Evolutionary conservation across 2,797 vertebrate genomes (phyloP).

Genomic region (Sebastes matsubarae): DNA sequence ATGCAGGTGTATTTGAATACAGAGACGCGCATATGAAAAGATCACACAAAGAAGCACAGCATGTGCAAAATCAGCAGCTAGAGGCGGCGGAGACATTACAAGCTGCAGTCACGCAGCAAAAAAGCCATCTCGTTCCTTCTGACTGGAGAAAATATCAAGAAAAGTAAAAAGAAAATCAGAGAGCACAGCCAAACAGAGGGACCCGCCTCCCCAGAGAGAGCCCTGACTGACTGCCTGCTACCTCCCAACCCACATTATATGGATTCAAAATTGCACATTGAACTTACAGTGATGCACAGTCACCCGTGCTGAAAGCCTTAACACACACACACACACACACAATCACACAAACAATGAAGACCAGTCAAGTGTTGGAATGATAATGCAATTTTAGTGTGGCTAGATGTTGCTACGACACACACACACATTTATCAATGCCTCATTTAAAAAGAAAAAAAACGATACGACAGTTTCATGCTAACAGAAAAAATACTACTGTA

Average conservation of each 20-base stretch:
- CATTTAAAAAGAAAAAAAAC: background rate
- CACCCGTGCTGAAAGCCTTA: background rate
- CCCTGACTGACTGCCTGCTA: constrained; percentile 36
- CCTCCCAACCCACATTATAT: background rate
- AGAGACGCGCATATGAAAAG: constrained; percentile 1
- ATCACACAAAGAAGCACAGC: constrained; percentile 43
- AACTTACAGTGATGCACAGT: background rate
- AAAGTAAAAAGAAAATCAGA: constrained; percentile 48
- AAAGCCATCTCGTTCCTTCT: constrained; percentile 44
- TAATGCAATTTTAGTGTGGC: no score
- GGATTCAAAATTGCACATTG: background rate
- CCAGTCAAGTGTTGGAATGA: constrained; percentile 8
- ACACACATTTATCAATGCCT: background rate
- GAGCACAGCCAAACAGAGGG: constrained; percentile 39
- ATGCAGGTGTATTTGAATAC: constrained; percentile 28
- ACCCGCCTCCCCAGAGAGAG: constrained; percentile 43
- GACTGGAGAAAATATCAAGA: constrained; percentile 27
- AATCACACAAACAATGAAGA: background rate
- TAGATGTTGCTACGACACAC: no score
- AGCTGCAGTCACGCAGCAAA: constrained; percentile 53
- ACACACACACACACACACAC: background rate
- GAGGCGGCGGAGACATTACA: constrained; percentile 51
- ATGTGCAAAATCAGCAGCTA: constrained; percentile 40
- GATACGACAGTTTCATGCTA: background rate
- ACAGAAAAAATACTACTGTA: background rate